Conservation (phyloP, 2,113 vertebrate species). For the Ochotona curzoniae region DNA sequence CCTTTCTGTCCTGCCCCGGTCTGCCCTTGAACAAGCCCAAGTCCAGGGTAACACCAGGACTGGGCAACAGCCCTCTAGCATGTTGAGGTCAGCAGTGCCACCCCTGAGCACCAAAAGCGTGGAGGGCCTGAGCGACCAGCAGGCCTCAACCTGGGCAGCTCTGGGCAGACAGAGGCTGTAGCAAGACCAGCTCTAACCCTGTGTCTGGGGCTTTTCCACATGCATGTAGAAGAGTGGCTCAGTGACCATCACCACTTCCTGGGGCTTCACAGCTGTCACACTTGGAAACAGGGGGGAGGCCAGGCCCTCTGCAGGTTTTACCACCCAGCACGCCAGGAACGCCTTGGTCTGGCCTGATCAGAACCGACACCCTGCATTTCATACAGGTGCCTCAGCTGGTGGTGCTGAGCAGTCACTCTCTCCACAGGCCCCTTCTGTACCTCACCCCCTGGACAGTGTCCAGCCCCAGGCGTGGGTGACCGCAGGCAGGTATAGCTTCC, state of each 20-base stretch:
- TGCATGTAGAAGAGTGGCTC: background rate
- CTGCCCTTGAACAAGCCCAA: background rate
- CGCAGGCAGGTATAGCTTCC: background rate
- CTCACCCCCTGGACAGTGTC: background rate
- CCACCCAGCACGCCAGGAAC: fast-evolving
- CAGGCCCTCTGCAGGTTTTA: background rate
- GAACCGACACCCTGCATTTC: background rate
- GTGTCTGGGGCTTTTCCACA: background rate
- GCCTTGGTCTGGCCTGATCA: background rate
- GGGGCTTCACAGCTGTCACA: background rate
- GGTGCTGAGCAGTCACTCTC: background rate
- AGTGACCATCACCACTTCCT: background rate
- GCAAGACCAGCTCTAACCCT: background rate
- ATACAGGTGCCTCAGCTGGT: background rate
- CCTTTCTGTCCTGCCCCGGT: no score
- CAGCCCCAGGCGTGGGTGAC: background rate
- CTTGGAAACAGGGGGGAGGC: no score
- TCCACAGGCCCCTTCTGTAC: background rate
- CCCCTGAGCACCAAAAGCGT: background rate
- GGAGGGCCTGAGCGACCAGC: background rate
- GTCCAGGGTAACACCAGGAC: background rate
- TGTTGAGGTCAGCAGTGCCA: background rate
- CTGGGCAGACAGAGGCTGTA: background rate
- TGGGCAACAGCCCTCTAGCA: background rate
- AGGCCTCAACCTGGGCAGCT: background rate